Percentiles rank a stretch among this genome's conserved stretches.
phyloP scores from a whole-genome alignment of 2,797 vertebrate species.

The Rhinogobio ventralis region DNA sequence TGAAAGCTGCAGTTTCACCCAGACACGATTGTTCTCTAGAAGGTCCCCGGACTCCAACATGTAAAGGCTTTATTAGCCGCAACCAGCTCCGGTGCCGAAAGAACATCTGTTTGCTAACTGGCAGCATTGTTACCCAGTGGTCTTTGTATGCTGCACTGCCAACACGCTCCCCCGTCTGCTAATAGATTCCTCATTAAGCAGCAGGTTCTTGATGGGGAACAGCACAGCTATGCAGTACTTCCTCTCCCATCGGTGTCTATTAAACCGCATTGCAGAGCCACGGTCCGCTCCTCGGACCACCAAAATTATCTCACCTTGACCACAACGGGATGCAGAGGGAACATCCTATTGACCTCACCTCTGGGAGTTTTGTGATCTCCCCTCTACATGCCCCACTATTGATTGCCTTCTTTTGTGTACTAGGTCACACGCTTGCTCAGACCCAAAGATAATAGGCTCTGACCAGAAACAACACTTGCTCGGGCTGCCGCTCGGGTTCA shows the following conservation, averaged over 20 bases:
- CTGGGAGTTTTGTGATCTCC: conserved; percentile 53
- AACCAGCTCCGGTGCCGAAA: conserved; percentile 75
- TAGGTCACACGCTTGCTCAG: conserved; percentile 23
- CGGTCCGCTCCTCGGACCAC: conserved; percentile 60
- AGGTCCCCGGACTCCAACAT: conserved; percentile 74
- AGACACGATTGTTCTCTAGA: conserved; percentile 54
- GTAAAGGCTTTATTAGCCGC: conserved; percentile 84
- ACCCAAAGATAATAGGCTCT: conserved; percentile 57
- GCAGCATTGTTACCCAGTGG: conserved; percentile 83
- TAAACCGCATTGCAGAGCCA: conserved; percentile 61
- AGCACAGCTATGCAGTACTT: conserved; percentile 62
- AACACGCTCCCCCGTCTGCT: conserved; percentile 78
- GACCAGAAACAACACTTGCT: conserved; percentile 54
- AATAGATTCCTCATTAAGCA: conserved; percentile 82
- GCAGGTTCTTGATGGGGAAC: conserved; percentile 72
- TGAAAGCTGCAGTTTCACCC: conserved; percentile 27
- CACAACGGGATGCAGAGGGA: neutral
- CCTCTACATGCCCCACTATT: conserved; percentile 41
- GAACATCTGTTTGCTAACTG: conserved; percentile 86
- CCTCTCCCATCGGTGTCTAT: conserved; percentile 75
- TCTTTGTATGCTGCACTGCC: conserved; percentile 80
- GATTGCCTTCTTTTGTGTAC: conserved; percentile 47
- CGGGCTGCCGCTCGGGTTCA: conserved; percentile 15
- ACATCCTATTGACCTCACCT: conserved; percentile 32
- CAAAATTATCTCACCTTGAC: conserved; percentile 62